Evolutionary conservation across 2,797 vertebrate genomes (phyloP).

Genomic region (Petrocephalus sullivani): DNA sequence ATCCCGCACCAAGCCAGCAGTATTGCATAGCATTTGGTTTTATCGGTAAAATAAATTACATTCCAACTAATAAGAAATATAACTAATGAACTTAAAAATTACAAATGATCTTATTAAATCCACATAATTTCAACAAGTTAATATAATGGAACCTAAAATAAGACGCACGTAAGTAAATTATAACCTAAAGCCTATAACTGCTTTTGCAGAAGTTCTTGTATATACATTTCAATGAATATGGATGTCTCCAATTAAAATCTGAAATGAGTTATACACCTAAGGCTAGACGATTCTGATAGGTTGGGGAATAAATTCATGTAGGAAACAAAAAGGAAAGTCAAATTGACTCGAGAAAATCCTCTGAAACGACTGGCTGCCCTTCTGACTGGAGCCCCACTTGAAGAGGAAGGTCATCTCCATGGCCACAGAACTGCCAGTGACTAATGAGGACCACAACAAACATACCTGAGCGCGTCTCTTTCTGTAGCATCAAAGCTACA

Average conservation of each 20-base stretch:
- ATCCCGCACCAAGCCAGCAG: not conserved
- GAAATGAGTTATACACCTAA: constrained; percentile 21
- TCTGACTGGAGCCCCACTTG: not conserved
- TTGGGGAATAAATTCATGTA: not conserved
- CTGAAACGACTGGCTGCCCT: constrained; percentile 43
- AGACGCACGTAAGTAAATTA: not conserved
- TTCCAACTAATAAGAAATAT: not conserved
- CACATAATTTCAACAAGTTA: constrained; percentile 29
- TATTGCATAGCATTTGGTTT: not conserved
- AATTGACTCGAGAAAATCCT: constrained; percentile 20
- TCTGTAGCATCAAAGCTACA: not conserved
- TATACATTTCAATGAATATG: constrained; percentile 2
- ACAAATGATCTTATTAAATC: not conserved
- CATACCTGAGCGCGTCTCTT: not conserved
- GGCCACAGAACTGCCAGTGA: not conserved
- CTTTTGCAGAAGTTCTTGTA: not conserved
- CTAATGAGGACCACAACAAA: not conserved
- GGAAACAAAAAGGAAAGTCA: not conserved
- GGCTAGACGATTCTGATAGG: constrained; percentile 19
- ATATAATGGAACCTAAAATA: constrained; percentile 14
- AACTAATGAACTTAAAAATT: not conserved
- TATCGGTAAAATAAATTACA: not conserved
- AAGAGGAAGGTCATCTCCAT: not conserved
- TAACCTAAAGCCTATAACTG: not conserved
- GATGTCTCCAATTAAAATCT: not conserved